Base-by-base conservation (phyloP, 2,888 invertebrate species). In the Xestia ashworthii region DNA sequence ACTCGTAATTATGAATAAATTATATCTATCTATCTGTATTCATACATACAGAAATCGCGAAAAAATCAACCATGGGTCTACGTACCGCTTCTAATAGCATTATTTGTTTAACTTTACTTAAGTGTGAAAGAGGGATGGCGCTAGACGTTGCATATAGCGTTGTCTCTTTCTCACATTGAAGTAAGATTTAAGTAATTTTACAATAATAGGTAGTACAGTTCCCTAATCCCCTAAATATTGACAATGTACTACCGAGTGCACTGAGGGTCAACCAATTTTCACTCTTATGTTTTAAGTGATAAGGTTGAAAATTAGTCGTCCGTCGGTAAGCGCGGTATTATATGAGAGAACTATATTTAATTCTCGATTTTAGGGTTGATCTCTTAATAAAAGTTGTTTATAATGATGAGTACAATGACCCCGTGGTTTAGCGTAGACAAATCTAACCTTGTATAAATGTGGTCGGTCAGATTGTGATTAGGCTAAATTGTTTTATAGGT, bases 381-480 rank as follows among this genome's bases (percentile, higher is more conserved):
- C 1, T 0, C 25, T 32, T 1, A 62, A 44, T 44, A 65, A 65
- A 65, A 65, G 0, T 14, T n/a, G 3, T 44, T 65, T 0, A 4
- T 3, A 44, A 32, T 19, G 9, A 32, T 1, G 32, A 65, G 64
- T n/a, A 65, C n/a, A 65, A 44, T 0, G 8, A 65, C 14, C 1
- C 44, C n/a, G 41, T n/a, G n/a, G 65, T 41, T 44, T n/a, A 65
- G 3, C 14, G n/a, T 44, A 65, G 44, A 44, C 44, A n/a, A n/a
- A 44, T 44, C 22, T 44, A 4, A 8, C n/a, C 14, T 65, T 65
- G 14, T 44, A n/a, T 65, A 44, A 65, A 44, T 46, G 44, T n/a
- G 68, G 65, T 68, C 68, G 80, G 83, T 58, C 50, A 3, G 1
- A 77, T 77, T 82, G 80, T 80, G 80, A 80, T 77, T 77, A 82